Evolutionary conservation across 1,140 invertebrate genomes (phyloP), one percentile per base, ranked within the genome.

Genomic region (Ips typographus): DNA sequence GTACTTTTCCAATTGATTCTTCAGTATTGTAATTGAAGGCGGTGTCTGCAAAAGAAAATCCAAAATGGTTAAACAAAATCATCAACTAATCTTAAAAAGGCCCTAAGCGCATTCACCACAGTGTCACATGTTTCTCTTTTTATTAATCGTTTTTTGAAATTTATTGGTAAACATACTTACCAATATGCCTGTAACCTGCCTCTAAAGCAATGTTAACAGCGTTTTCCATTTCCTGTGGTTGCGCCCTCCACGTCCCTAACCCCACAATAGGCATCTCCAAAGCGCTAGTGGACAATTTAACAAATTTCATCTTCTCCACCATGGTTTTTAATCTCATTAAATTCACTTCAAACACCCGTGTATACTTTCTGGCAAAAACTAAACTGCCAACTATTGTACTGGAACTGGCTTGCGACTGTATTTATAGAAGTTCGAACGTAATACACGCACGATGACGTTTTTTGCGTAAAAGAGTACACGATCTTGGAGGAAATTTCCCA

Each of bases 21-120:
- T 90, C 89, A 73, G 88, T 90, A 60, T 82, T 82, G 74, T 90
- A 90, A 77, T 84, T 83, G 68, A 84, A 86, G 38, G 88, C 88
- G 38, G 87, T 88, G 76, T 90, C 88, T 78, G 61, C 36, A 77
- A 77, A 40, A 64, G 4, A 56, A 4, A 37, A 56, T 37, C 8
- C 36, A 22, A 56, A 38, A 37, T 56, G 5, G 53, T 56, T 4
- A 37, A 41, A 59, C 1, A 40, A 59, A n/a, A 22, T 40, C 40
- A 42, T 22, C 41, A 49, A 44, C 4, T 44, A 22, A 22, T 22
- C 22, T 22, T 22, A 22, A 22, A 22, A 22, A 22, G 22, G 22
- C 0, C 22, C 22, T 22, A 22, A 22, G 22, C 22, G 22, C 22
- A 22, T 22, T 22, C 22, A 22, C 22, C 22, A 22, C 22, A 22